These are phyloP conservation scores for Heliothis virescens DNA, from an alignment of 1,140 invertebrate genomes.

Conservation along the genomic window DNA sequence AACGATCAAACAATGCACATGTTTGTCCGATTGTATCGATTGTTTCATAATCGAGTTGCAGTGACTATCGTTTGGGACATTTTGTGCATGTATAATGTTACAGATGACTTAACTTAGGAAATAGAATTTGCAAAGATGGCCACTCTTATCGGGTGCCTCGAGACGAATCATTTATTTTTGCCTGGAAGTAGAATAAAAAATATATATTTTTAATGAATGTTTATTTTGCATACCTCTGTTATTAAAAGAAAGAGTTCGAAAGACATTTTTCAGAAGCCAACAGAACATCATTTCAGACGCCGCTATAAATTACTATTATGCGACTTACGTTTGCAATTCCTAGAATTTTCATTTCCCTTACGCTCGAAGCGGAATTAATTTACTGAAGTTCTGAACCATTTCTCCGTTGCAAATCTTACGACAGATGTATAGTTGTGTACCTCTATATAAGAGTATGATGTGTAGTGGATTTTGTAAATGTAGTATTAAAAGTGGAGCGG, in stretches of 20 bases:
- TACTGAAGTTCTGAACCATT: conserved; percentile 26
- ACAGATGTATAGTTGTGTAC: conserved; percentile 12
- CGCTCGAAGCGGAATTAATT: conserved; percentile 12
- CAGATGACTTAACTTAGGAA: not conserved
- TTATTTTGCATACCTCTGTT: too few species aligned
- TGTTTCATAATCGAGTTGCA: conserved; percentile 3
- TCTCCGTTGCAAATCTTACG: conserved; percentile 10
- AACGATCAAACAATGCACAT: conserved; percentile 23
- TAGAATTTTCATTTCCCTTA: conserved; percentile 17
- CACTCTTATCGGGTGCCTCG: too few species aligned
- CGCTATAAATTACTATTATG: not conserved
- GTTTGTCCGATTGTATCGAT: not conserved
- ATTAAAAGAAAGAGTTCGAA: too few species aligned
- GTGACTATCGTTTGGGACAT: not conserved
- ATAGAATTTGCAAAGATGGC: too few species aligned
- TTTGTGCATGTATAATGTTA: not conserved
- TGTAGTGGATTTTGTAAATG: conserved; percentile 35
- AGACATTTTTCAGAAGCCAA: not conserved
- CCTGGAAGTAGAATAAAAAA: too few species aligned
- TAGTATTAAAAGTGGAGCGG: conserved; percentile 45
- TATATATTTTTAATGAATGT: too few species aligned
- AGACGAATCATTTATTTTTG: too few species aligned
- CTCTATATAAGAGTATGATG: conserved; percentile 2
- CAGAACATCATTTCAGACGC: not conserved
- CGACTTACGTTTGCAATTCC: not conserved